Percentiles rank a stretch among this genome's conserved stretches.
Evolutionary conservation across 2,888 invertebrate species (phyloP).

Genomic region (Steinernema carpocapsae): DNA sequence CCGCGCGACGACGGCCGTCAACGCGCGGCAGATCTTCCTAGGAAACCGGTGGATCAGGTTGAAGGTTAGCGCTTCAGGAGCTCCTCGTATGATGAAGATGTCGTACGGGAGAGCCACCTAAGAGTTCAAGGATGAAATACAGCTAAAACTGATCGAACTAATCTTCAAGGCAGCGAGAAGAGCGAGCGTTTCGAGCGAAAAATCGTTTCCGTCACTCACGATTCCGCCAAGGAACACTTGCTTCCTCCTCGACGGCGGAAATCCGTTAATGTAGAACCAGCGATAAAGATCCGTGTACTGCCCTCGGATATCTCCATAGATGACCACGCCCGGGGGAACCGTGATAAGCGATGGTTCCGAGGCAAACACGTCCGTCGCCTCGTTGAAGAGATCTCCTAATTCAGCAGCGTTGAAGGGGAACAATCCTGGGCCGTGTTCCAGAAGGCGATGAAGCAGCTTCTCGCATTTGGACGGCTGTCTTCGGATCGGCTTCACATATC

Average conservation of each 20-base stretch:
- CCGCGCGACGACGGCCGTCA: constrained; percentile 18
- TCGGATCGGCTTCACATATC: neutral
- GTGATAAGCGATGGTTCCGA: constrained; percentile 26
- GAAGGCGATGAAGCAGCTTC: neutral
- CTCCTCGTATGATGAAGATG: constrained; percentile 34
- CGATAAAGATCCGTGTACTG: constrained; percentile 36
- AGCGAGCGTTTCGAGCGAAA: constrained; percentile 36
- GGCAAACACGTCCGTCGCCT: constrained; percentile 28
- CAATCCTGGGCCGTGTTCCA: constrained; percentile 9
- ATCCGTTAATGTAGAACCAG: constrained; percentile 36
- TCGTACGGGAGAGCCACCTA: constrained; percentile 36
- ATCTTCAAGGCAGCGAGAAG: constrained; percentile 33
- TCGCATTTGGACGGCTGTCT: neutral
- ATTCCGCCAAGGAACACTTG: constrained; percentile 32
- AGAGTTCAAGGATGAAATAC: neutral
- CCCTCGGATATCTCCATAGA: constrained; percentile 33
- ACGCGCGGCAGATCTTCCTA: constrained; percentile 22
- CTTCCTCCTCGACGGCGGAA: constrained; percentile 29
- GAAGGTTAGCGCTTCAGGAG: constrained; percentile 28
- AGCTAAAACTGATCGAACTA: neutral
- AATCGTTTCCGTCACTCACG: constrained; percentile 25
- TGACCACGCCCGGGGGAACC: constrained; percentile 11
- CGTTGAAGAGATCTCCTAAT: constrained; percentile 7
- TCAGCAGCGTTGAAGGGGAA: neutral
- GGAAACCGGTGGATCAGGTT: neutral